phyloP scores from a whole-genome alignment of 1,140 invertebrate species.

The Temnothorax curvispinosus region DNA sequence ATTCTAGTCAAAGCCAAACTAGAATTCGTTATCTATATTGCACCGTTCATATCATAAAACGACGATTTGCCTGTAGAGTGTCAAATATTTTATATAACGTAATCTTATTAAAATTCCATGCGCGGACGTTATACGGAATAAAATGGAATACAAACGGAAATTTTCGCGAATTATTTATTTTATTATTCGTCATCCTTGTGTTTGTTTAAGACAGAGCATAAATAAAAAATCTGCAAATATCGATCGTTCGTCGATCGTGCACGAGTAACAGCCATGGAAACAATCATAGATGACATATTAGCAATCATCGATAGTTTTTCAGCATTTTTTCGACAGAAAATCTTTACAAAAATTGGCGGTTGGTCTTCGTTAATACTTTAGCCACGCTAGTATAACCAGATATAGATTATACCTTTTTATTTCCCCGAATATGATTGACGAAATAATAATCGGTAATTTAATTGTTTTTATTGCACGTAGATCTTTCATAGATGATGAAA shows the following conservation, averaged over 20 bases:
- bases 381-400: not conserved
- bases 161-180: not conserved
- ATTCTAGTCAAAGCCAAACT: not conserved
- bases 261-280: not conserved
- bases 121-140: not conserved
- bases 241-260: not conserved
- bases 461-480: not conserved
- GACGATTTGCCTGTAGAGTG: not conserved
- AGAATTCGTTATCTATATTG: not conserved
- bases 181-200: not conserved
- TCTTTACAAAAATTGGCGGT: not conserved
- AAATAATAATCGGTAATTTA: not conserved
- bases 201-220: not conserved
- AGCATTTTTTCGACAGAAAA: not conserved
- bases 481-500: not conserved
- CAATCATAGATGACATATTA: not conserved
- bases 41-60: not conserved
- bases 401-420: not conserved
- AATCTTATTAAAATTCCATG: not conserved
- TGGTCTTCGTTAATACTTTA: not conserved
- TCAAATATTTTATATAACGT: not conserved
- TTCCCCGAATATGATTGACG: not conserved
- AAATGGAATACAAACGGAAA: not conserved
- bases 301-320: not conserved
- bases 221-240: not conserved